These are phyloP conservation scores for Drosophila pseudoananassae DNA, from an alignment of 1,140 invertebrate genomes.

Conservation along the genomic window DNA sequence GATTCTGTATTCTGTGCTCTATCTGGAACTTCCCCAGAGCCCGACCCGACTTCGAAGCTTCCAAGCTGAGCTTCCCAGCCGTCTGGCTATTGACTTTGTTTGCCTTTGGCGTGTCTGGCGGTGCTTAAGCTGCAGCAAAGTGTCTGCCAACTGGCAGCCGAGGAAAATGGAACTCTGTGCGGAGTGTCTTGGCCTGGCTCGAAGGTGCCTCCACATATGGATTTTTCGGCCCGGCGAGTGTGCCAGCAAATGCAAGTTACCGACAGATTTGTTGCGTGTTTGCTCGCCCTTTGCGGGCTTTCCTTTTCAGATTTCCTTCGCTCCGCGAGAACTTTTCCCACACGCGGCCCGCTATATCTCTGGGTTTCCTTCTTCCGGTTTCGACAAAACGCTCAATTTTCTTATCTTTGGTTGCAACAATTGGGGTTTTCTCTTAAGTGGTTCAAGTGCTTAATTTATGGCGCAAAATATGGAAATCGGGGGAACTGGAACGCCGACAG, in stretches of 20 bases:
- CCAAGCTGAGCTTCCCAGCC: conserved; percentile 66
- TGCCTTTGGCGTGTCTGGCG: conserved; percentile 75
- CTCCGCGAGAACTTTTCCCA: conserved; percentile 47
- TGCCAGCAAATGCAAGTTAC: conserved; percentile 47
- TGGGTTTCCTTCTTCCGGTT: conserved; percentile 57
- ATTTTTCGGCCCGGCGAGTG: conserved; percentile 12
- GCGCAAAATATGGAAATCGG: conserved; percentile 74
- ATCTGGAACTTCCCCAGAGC: conserved; percentile 14
- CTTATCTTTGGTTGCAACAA: conserved; percentile 57
- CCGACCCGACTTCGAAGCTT: conserved; percentile 10
- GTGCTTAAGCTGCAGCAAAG: conserved; percentile 60
- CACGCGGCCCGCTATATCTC: conserved; percentile 32
- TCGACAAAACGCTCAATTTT: conserved; percentile 58
- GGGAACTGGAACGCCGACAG: conserved; percentile 69
- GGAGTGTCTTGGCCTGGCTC: neutral
- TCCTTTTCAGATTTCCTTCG: conserved; percentile 13
- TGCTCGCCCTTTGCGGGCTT: conserved; percentile 29
- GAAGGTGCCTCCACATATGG: conserved; percentile 53
- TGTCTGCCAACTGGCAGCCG: conserved; percentile 41
- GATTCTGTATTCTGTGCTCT: neutral
- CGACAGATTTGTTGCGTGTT: conserved; percentile 75
- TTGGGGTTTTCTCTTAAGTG: conserved; percentile 62
- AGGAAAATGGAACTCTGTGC: conserved; percentile 13
- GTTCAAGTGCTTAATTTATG: conserved; percentile 78
- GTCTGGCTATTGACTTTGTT: conserved; percentile 79